Base-by-base conservation (phyloP, 2,888 invertebrate species). In the Elegia similella region DNA sequence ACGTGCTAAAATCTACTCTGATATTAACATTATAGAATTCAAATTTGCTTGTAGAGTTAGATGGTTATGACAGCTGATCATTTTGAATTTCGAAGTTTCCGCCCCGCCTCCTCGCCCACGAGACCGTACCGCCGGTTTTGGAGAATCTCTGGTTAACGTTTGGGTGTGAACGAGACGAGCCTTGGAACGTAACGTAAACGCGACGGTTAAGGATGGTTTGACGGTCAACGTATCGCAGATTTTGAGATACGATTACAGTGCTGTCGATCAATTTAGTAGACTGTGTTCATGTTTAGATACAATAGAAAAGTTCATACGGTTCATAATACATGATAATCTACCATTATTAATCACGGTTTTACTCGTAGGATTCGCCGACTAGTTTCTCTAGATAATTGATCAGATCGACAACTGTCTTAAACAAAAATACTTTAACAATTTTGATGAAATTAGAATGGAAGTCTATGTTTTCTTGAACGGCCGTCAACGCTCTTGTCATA, bases 31-130 rank as follows among this genome's bases (percentile, higher is more conserved):
- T 1, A 52, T 43, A 63, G 34, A 57, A 53, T 59, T 53, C 17
- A 59, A 55, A 59, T 48, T 62, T 0, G 5, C 13, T 38, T 54
- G 30, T 13, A 0, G 1, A 8, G 5, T 44, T 16, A 6, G 32
- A 46, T 53, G 57, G 72, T 75, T 55, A 78, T 78, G 82, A 80
- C 76, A 76, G 72, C 68, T 70, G 71, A 82, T 81, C 74, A 80
- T 79, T 77, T 77, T 69, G 69, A 69, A 74, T 75, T 76, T 75
- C 63, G 71, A 71, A 74, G 60, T 68, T 69, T 66, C 67, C 65
- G 68, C 69, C 63, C 67, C 76, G 74, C 80, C 78, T 65, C 66
- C 66, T 66, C 63, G 62, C 64, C 67, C 67, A 66, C 71, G 61
- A 71, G 66, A 66, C 72, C 63, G 61, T 67, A 65, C 65, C 69